phyloP scores from a whole-genome alignment of 1,140 invertebrate species.

The Helicoverpa zea region DNA sequence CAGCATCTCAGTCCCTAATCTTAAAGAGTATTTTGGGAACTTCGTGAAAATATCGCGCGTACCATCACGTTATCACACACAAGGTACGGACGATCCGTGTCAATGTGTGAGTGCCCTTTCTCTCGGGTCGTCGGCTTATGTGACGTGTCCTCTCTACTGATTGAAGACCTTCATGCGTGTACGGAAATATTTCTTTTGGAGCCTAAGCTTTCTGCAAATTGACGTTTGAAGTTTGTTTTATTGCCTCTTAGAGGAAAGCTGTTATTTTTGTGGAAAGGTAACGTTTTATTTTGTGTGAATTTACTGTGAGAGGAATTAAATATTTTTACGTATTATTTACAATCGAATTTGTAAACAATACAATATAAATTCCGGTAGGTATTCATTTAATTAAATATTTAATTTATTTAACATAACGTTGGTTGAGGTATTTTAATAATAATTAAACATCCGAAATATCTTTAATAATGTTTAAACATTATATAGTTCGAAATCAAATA shows the following conservation, averaged over 20 bases:
- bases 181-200: constrained; percentile 21
- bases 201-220: constrained; percentile 5
- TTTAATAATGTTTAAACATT: too few species aligned
- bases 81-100: not conserved
- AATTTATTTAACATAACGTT: too few species aligned
- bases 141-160: constrained; percentile 18
- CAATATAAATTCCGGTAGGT: too few species aligned
- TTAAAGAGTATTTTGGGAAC: too few species aligned
- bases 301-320: too few species aligned
- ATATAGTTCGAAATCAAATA: too few species aligned
- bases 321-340: too few species aligned
- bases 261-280: not conserved
- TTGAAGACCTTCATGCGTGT: constrained; percentile 38
- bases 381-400: too few species aligned
- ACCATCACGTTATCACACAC: not conserved
- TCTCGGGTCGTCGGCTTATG: constrained; percentile 38
- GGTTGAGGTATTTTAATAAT: too few species aligned
- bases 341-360: too few species aligned
- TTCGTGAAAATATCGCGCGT: not conserved
- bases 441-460: too few species aligned
- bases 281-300: not conserved
- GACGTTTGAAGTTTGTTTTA: not conserved
- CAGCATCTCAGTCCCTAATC: too few species aligned
- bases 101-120: not conserved
- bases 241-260: not conserved